Conservation (phyloP, 1,140 invertebrate genomes). For the Harlomillsia oculata region DNA sequence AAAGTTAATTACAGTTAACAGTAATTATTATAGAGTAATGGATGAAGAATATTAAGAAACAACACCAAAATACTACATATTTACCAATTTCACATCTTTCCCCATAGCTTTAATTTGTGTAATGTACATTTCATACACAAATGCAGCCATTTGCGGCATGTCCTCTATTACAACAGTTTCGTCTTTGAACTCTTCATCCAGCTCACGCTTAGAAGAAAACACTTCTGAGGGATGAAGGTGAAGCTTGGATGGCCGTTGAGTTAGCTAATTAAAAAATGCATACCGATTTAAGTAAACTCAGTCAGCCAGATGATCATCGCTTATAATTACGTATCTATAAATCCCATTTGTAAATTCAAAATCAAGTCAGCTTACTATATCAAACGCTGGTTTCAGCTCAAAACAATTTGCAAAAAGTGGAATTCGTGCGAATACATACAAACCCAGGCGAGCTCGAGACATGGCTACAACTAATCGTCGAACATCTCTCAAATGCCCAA, state of each 20-base stretch:
- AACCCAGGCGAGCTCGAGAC: slow-evolving; percentile 91
- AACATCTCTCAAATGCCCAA: slow-evolving; percentile 94
- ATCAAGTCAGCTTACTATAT: slow-evolving; percentile 53
- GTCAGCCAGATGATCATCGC: no score
- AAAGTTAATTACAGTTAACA: background rate
- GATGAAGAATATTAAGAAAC: background rate
- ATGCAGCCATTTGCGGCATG: slow-evolving; percentile 87
- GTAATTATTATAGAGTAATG: background rate
- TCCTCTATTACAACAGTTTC: slow-evolving; percentile 56
- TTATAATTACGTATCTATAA: background rate
- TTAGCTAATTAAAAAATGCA: slow-evolving; percentile 42
- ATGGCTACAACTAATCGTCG: slow-evolving; percentile 93
- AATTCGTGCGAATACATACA: slow-evolving; percentile 91
- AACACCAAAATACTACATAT: background rate
- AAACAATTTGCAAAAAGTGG: slow-evolving; percentile 92
- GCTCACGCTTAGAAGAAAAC: slow-evolving; percentile 57
- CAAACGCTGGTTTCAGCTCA: slow-evolving; percentile 88
- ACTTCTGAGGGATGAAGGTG: slow-evolving; percentile 65
- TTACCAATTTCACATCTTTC: background rate
- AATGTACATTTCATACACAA: slow-evolving; percentile 83
- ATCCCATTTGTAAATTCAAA: background rate
- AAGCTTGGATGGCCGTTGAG: slow-evolving; percentile 60
- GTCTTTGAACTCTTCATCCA: slow-evolving; percentile 7
- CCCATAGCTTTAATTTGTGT: slow-evolving; percentile 11
- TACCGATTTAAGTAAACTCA: background rate